These are phyloP conservation scores for Drosophila serrata DNA, from an alignment of 1,140 invertebrate species.

Conservation along the genomic window DNA sequence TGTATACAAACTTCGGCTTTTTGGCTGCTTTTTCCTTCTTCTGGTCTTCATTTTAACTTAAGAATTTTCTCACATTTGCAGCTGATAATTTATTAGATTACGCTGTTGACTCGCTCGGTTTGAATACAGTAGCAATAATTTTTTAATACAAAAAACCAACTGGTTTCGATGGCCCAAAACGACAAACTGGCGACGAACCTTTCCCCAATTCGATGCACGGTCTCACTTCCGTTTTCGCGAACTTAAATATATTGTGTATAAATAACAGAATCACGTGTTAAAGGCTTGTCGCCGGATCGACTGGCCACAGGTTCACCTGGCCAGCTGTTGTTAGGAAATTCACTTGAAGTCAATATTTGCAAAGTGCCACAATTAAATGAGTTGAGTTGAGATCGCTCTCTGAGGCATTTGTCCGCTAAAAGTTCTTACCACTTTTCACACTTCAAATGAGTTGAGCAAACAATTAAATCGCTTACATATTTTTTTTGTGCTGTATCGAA, in stretches of 20 bases:
- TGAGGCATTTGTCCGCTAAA: constrained; percentile 39
- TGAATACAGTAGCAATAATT: constrained; percentile 6
- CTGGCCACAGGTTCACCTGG: constrained; percentile 22
- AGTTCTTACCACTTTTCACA: constrained; percentile 68
- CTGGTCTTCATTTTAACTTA: neutral
- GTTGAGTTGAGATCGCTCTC: constrained; percentile 8
- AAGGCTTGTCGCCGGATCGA: constrained; percentile 45
- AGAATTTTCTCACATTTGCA: constrained; percentile 21
- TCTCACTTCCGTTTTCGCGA: constrained; percentile 49
- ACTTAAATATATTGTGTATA: constrained; percentile 36
- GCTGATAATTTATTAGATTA: constrained; percentile 29
- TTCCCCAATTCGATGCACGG: constrained; percentile 17
- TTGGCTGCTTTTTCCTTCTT: neutral
- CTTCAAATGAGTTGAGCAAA: constrained; percentile 59
- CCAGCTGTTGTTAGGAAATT: constrained; percentile 63
- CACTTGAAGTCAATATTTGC: constrained; percentile 50
- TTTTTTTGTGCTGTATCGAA: neutral
- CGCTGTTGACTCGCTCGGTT: neutral
- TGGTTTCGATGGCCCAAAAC: constrained; percentile 35
- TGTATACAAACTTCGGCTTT: too few species aligned
- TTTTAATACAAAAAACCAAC: constrained; percentile 4
- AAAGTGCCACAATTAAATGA: constrained; percentile 68
- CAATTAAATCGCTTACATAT: constrained; percentile 27
- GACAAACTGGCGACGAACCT: constrained; percentile 20
- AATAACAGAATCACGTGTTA: constrained; percentile 54